phyloP scores from a whole-genome alignment of 2,113 vertebrate genomes.

The Ageneiosus marmoratus region DNA sequence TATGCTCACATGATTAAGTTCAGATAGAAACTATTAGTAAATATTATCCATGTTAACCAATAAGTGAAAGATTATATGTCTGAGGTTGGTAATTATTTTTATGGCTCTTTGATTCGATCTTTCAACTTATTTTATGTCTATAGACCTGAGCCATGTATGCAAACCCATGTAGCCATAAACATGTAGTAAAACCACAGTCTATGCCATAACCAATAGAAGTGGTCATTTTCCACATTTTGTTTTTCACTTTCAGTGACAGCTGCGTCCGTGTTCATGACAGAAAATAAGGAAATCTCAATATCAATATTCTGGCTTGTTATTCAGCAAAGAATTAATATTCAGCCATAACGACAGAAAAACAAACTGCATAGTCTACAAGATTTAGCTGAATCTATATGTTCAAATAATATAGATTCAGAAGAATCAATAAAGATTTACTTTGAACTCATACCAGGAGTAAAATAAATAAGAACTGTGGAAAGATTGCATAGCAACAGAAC shows the following conservation, averaged over 20 bases:
- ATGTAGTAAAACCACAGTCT: constrained; percentile 18
- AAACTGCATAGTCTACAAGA: background rate
- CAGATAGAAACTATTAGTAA: background rate
- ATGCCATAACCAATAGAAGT: constrained; percentile 31
- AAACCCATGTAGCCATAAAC: background rate
- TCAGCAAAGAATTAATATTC: background rate
- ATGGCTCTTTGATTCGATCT: background rate
- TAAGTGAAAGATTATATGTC: background rate
- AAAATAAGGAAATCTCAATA: background rate
- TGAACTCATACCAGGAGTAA: background rate
- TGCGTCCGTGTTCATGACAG: too few relatives aligned
- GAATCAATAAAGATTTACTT: background rate
- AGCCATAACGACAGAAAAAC: background rate
- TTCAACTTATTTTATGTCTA: constrained; percentile 15
- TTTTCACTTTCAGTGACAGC: too few relatives aligned
- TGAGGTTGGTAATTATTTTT: constrained; percentile 18
- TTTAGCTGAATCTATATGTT: too few relatives aligned
- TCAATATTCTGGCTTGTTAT: background rate
- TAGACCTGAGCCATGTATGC: background rate
- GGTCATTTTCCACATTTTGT: constrained; percentile 16
- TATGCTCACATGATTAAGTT: background rate
- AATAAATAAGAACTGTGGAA: background rate
- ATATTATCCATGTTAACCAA: constrained; percentile 13
- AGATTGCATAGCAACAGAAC: background rate
- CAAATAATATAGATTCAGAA: background rate